Evolutionary conservation across 2,888 invertebrate genomes (phyloP).

Genomic region (Embidobia sp.): DNA sequence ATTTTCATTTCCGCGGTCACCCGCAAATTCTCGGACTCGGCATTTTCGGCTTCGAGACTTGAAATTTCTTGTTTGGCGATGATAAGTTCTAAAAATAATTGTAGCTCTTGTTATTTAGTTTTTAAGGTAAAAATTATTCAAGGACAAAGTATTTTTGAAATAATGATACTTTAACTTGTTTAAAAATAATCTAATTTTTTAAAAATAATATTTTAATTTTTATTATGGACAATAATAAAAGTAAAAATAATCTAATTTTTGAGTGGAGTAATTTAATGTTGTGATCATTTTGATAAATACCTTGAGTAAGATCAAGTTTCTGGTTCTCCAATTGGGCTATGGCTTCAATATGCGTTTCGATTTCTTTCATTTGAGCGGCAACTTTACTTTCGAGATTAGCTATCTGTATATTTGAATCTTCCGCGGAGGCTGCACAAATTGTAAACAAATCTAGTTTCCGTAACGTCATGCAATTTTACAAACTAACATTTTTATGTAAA

Average conservation of each 20-base stretch:
- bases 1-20: conserved; percentile 91
- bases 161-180: no score
- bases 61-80: conserved; percentile 85
- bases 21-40: conserved; percentile 85
- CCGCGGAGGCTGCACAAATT: conserved; percentile 78
- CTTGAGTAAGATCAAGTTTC: conserved; percentile 86
- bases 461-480: conserved; percentile 46
- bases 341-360: conserved; percentile 84
- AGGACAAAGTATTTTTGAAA: no score
- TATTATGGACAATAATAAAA: no score
- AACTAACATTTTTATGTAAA: no score
- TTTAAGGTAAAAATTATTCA: no score
- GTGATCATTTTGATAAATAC: no score
- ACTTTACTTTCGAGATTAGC: conserved; percentile 78
- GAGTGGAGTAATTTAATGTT: no score
- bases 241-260: no score
- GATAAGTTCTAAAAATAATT: conserved; percentile 76
- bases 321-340: conserved; percentile 86
- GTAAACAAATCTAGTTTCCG: conserved; percentile 73
- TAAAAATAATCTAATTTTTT: no score
- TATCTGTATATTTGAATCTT: conserved; percentile 77
- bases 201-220: no score
- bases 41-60: conserved; percentile 85
- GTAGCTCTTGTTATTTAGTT: no score
- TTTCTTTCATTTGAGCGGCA: conserved; percentile 76